These are phyloP conservation scores for Prolemur simus DNA, from an alignment of 2,113 vertebrate genomes.

Conservation along the genomic window DNA sequence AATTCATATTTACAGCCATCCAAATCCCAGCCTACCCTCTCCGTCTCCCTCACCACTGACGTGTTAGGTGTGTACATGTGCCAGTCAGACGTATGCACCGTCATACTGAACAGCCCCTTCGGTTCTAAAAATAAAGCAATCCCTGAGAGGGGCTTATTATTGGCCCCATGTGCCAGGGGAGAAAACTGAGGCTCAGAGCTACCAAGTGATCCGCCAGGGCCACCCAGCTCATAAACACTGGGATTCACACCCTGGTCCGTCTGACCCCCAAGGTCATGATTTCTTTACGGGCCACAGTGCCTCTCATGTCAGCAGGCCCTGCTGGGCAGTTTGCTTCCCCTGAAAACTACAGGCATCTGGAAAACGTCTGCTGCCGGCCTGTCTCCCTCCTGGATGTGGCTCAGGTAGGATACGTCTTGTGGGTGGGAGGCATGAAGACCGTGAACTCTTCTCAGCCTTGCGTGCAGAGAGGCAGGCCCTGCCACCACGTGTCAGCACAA, in stretches of 20 bases:
- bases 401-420: neutral
- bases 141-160: neutral
- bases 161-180: neutral
- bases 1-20: neutral
- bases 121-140: neutral
- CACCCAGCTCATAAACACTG: neutral
- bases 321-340: neutral
- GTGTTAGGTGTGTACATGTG: fast-evolving
- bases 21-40: neutral
- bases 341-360: neutral
- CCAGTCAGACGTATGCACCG: neutral
- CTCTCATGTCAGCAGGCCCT: neutral
- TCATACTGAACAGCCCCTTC: neutral
- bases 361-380: neutral
- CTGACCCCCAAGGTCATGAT: neutral
- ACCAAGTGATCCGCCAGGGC: neutral
- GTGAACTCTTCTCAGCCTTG: fast-evolving
- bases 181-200: neutral
- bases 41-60: neutral
- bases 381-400: neutral
- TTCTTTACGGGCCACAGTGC: neutral
- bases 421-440: neutral
- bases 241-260: neutral
- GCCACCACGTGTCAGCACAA: fast-evolving
- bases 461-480: fast-evolving